phyloP scores from a whole-genome alignment of 1,140 invertebrate genomes.

The Cydia pomonella region DNA sequence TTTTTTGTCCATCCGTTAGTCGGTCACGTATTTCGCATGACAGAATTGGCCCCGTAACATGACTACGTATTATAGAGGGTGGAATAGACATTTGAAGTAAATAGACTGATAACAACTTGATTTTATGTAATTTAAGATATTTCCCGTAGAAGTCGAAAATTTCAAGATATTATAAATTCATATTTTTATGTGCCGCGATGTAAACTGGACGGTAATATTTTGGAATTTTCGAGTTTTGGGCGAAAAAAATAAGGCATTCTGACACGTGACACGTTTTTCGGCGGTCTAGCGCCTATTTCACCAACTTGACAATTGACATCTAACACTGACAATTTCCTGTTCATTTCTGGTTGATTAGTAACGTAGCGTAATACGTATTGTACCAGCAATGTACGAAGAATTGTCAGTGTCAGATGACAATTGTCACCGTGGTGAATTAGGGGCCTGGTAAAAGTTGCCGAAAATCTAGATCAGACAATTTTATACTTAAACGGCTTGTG shows the following conservation, averaged over 20 bases:
- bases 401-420: no score
- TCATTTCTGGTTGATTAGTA: no score
- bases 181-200: not conserved
- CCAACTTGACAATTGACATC: no score
- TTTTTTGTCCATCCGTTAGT: slow-evolving; percentile 14
- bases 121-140: not conserved
- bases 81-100: slow-evolving; percentile 25
- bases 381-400: no score
- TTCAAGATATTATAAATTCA: not conserved
- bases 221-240: not conserved
- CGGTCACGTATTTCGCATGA: slow-evolving; percentile 20
- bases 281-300: not conserved
- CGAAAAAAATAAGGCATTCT: not conserved
- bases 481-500: not conserved
- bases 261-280: not conserved
- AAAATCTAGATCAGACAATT: slow-evolving; percentile 3
- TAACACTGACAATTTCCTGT: no score
- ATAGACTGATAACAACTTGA: not conserved
- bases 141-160: not conserved
- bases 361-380: no score
- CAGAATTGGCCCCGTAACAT: slow-evolving; percentile 19
- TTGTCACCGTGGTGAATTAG: no score
- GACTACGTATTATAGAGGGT: slow-evolving; percentile 14
- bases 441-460: not conserved
- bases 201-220: not conserved